A percentile compares a stretch with the other conserved stretches of the same genome.
These are phyloP conservation scores for Phataginus tetradactyla DNA, from an alignment of 2,797 vertebrate genomes.

Conservation along the genomic window DNA sequence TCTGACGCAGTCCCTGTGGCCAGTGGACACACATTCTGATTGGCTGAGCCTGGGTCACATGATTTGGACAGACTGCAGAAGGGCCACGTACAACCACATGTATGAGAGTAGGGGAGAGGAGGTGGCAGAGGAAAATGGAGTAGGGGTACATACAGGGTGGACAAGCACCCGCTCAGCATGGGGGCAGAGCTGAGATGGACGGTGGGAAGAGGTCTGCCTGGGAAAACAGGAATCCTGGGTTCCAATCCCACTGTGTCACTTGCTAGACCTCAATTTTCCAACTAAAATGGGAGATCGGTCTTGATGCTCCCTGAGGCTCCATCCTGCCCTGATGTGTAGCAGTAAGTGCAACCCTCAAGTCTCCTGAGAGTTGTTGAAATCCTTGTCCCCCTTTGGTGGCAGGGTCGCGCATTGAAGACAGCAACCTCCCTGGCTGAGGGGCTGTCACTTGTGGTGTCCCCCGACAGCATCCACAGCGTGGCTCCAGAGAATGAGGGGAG, in stretches of 20 bases:
- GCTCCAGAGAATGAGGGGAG: slow-evolving; percentile 91
- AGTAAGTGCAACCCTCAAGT: background rate
- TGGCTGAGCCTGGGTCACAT: background rate
- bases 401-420: slow-evolving; percentile 94
- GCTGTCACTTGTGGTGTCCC: slow-evolving; percentile 91
- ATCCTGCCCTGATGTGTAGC: background rate
- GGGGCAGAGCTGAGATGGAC: background rate
- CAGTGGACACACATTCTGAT: too few species aligned
- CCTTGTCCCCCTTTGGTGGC: background rate
- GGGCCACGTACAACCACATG: background rate
- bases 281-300: background rate
- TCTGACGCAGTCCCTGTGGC: background rate
- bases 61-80: background rate
- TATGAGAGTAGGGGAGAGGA: background rate
- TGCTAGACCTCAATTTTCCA: background rate
- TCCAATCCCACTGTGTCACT: background rate
- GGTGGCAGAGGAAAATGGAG: background rate
- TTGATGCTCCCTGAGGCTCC: background rate
- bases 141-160: background rate
- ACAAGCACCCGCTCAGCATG: background rate
- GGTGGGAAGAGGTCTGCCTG: background rate
- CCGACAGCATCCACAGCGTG: slow-evolving; percentile 86
- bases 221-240: background rate
- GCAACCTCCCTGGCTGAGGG: slow-evolving; percentile 93
- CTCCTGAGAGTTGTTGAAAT: background rate